Percentiles rank a stretch among this genome's conserved stretches.
phyloP scores from a whole-genome alignment of 1,140 invertebrate genomes.

The Portunus trituberculatus region DNA sequence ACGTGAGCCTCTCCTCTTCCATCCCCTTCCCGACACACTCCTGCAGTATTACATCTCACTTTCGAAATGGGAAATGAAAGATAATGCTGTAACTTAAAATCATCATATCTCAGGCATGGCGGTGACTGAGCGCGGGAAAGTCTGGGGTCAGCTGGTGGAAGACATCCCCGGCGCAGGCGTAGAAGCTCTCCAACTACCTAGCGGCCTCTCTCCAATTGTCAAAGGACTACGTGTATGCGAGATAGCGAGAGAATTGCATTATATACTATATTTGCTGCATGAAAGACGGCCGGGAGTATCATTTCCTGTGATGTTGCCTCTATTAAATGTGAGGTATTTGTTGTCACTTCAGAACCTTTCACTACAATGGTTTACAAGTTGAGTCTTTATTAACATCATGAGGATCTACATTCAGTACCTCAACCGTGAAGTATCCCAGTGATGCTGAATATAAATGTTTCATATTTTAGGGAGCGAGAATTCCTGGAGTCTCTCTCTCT shows the following conservation, averaged over 20 bases:
- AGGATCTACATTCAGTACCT: background rate
- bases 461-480: slow-evolving; percentile 54
- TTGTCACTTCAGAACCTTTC: background rate
- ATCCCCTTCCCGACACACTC: background rate
- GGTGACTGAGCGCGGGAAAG: slow-evolving; percentile 69
- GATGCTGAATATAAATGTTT: slow-evolving; percentile 64
- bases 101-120: slow-evolving; percentile 55
- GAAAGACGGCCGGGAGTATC: slow-evolving; percentile 54
- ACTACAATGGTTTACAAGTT: slow-evolving; percentile 23
- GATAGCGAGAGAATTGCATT: slow-evolving; percentile 60
- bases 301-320: slow-evolving; percentile 32
- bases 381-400: slow-evolving; percentile 33
- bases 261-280: slow-evolving; percentile 62
- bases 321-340: background rate
- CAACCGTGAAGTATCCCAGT: slow-evolving; percentile 33
- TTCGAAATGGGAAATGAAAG: slow-evolving; percentile 29
- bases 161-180: background rate
- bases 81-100: slow-evolving; percentile 52
- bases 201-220: slow-evolving; percentile 38
- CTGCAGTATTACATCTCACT: background rate
- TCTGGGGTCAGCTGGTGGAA: slow-evolving; percentile 61
- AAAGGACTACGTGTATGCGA: slow-evolving; percentile 59
- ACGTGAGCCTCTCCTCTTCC: background rate
- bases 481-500: slow-evolving; percentile 42
- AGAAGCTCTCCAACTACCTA: background rate